These are phyloP conservation scores for Coracias cyanogaster DNA, from an alignment of 2,797 vertebrate species.

Conservation along the genomic window DNA sequence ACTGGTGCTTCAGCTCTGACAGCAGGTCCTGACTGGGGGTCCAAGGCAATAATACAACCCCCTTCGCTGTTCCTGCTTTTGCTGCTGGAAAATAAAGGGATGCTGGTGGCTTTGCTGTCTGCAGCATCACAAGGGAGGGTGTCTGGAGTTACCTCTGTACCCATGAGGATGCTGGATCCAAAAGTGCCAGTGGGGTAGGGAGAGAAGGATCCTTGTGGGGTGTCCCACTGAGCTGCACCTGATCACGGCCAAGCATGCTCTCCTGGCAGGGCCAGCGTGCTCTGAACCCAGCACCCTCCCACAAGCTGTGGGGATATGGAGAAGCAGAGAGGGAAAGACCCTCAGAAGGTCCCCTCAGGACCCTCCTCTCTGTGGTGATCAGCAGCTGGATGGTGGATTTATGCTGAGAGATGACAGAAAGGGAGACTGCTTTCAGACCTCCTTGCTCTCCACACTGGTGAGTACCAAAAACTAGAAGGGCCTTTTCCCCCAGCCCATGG, in stretches of 20 bases:
- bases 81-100: background rate
- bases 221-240: background rate
- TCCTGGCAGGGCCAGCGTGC: background rate
- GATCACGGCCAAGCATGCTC: background rate
- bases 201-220: background rate
- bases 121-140: fast-evolving
- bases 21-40: fast-evolving
- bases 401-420: fast-evolving
- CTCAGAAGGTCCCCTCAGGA: background rate
- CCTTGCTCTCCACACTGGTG: background rate
- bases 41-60: background rate
- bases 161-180: background rate
- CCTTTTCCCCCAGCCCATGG: fast-evolving
- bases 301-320: background rate
- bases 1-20: background rate
- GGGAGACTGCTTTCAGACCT: background rate
- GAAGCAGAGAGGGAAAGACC: background rate
- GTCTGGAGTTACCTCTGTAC: background rate
- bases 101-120: background rate
- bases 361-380: background rate
- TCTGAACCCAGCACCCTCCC: background rate
- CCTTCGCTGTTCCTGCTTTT: background rate
- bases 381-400: background rate
- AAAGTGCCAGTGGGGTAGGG: background rate
- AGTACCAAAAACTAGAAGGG: background rate